phyloP scores from a whole-genome alignment of 1,140 invertebrate species.

The Solen grandis region DNA sequence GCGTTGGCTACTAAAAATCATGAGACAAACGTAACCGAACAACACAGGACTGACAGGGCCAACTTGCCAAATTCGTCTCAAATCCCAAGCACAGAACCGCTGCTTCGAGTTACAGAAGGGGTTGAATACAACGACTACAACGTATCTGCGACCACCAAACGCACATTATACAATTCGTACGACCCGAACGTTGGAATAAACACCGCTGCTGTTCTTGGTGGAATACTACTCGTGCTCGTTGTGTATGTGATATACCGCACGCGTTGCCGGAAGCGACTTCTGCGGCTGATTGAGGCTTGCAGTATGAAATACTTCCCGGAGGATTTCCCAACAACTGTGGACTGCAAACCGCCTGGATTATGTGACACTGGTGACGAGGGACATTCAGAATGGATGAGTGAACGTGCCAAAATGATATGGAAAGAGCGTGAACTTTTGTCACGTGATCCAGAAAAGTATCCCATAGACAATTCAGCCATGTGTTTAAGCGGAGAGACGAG shows the following conservation, averaged over 20 bases:
- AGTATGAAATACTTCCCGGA: constrained; percentile 50
- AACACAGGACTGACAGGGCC: not conserved
- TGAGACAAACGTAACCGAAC: constrained; percentile 37
- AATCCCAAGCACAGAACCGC: not conserved
- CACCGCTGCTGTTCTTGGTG: constrained; percentile 67
- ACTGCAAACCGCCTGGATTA: not conserved
- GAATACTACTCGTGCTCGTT: constrained; percentile 67
- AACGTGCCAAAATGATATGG: constrained; percentile 45
- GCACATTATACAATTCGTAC: constrained; percentile 68
- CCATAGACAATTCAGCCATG: not conserved
- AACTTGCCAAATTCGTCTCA: not conserved
- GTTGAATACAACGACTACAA: not conserved
- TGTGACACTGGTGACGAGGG: not conserved
- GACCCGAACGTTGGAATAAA: constrained; percentile 69
- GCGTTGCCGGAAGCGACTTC: constrained; percentile 61
- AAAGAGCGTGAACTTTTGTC: constrained; percentile 33
- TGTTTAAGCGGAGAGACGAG: not conserved
- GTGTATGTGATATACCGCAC: constrained; percentile 69
- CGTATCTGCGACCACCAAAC: constrained; percentile 14
- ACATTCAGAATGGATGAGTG: constrained; percentile 6
- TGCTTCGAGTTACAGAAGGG: not conserved
- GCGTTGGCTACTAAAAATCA: constrained; percentile 35
- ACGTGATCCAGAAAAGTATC: not conserved
- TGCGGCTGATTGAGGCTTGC: constrained; percentile 21
- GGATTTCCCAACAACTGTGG: constrained; percentile 16